phyloP scores from a whole-genome alignment of 1,140 invertebrate species.

The Heliothis virescens region DNA sequence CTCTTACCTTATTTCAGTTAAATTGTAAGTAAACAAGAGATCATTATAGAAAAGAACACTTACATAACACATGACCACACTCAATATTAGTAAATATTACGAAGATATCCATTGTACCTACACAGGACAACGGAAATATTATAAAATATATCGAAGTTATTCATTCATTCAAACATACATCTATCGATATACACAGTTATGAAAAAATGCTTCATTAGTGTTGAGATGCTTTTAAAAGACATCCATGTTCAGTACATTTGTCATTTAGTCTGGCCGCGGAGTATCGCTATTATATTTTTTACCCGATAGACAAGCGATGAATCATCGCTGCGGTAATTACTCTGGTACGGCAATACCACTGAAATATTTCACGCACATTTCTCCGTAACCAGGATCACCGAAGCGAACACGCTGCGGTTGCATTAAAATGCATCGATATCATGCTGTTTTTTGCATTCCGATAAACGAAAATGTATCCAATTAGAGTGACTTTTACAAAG shows the following conservation, averaged over 20 bases:
- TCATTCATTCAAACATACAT: constrained; percentile 77
- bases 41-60: constrained; percentile 75
- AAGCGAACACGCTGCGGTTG: constrained; percentile 28
- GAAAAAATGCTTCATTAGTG: constrained; percentile 52
- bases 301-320: constrained; percentile 9
- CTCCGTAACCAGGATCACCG: constrained; percentile 20
- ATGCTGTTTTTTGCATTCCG: constrained; percentile 29
- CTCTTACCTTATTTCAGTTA: constrained; percentile 78
- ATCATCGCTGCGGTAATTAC: constrained; percentile 25
- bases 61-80: constrained; percentile 73
- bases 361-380: constrained; percentile 22
- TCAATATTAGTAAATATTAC: constrained; percentile 69
- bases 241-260: neutral
- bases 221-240: constrained; percentile 50
- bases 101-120: constrained; percentile 69
- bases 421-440: constrained; percentile 33
- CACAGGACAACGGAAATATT: constrained; percentile 66
- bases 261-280: constrained; percentile 17
- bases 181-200: constrained; percentile 53
- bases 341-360: neutral
- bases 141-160: constrained; percentile 66
- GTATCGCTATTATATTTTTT: constrained; percentile 8
- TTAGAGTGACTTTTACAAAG: constrained; percentile 58
- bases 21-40: constrained; percentile 84
- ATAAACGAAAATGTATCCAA: constrained; percentile 40